Percentiles rank a stretch among this genome's conserved stretches.
Evolutionary conservation across 2,888 invertebrate species (phyloP).

Genomic region (Rutpela maculata): DNA sequence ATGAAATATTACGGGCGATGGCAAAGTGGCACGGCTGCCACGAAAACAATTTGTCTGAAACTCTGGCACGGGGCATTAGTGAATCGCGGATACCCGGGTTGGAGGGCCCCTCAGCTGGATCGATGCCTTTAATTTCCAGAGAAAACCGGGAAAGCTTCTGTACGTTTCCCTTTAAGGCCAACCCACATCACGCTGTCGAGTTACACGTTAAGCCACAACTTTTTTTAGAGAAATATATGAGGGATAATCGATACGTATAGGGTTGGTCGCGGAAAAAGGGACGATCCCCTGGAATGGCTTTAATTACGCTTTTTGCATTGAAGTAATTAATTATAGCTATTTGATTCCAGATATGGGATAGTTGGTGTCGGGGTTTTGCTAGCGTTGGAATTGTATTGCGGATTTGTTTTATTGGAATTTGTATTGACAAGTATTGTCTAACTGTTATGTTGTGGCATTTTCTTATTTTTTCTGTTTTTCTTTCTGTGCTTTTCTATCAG

Average conservation of each 20-base stretch:
- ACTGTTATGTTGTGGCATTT: too few species aligned
- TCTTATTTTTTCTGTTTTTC: too few species aligned
- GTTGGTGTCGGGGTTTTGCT: neutral
- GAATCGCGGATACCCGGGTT: neutral
- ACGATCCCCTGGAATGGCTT: neutral
- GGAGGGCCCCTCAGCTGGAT: constrained; percentile 30
- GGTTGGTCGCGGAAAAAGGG: constrained; percentile 6
- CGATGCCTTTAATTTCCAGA: constrained; percentile 41
- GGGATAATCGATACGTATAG: constrained; percentile 23
- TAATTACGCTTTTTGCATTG: constrained; percentile 33
- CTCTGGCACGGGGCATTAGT: constrained; percentile 8
- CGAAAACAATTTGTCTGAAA: constrained; percentile 30
- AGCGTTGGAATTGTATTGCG: neutral
- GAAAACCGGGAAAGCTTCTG: constrained; percentile 33
- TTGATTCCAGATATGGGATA: neutral
- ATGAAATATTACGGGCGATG: neutral
- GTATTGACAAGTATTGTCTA: too few species aligned
- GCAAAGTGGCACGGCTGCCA: neutral
- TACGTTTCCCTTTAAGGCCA: constrained; percentile 46
- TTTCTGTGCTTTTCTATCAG: too few species aligned
- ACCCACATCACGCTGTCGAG: constrained; percentile 39
- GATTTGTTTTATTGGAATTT: neutral
- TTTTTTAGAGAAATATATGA: constrained; percentile 26
- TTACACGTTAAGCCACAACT: constrained; percentile 28
- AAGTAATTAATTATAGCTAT: neutral